These are phyloP conservation scores for Actinopyga echinites DNA, from an alignment of 53 echinoderm and acorn worm species.

Conservation along the genomic window DNA sequence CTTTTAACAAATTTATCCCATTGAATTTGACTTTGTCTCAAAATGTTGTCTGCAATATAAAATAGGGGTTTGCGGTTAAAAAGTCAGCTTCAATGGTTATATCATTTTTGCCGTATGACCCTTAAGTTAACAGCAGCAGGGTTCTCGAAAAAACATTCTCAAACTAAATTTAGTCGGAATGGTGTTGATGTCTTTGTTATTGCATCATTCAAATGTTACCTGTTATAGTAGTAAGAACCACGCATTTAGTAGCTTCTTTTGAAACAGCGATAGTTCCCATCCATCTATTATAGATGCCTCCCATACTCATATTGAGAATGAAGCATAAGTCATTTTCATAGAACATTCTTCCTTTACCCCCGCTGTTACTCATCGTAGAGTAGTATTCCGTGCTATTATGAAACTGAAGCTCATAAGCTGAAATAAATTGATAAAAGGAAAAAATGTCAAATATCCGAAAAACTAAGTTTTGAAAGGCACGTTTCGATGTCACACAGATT, in stretches of 20 bases:
- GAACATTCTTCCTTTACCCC: background rate
- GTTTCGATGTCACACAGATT: no score
- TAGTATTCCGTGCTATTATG: background rate
- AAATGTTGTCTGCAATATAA: background rate
- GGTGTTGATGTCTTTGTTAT: no score
- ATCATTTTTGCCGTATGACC: no score
- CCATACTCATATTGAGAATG: background rate
- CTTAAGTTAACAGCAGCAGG: no score
- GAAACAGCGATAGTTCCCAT: background rate
- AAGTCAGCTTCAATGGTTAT: no score
- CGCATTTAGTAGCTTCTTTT: background rate
- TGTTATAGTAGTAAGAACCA: background rate
- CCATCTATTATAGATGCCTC: background rate
- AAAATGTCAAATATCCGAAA: no score
- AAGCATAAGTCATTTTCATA: background rate
- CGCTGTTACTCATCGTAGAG: background rate
- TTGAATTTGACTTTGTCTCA: background rate
- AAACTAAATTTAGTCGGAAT: no score
- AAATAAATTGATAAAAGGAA: no score
- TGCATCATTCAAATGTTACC: background rate
- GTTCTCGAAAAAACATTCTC: no score
- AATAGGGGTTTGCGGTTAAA: no score
- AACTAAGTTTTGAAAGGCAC: no score
- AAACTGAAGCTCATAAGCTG: no score
- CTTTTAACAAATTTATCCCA: slow-evolving; percentile 27